Evolutionary conservation across 2,113 vertebrate species (phyloP), one percentile per base, ranked within the genome.

Genomic region (Fregata magnificens): DNA sequence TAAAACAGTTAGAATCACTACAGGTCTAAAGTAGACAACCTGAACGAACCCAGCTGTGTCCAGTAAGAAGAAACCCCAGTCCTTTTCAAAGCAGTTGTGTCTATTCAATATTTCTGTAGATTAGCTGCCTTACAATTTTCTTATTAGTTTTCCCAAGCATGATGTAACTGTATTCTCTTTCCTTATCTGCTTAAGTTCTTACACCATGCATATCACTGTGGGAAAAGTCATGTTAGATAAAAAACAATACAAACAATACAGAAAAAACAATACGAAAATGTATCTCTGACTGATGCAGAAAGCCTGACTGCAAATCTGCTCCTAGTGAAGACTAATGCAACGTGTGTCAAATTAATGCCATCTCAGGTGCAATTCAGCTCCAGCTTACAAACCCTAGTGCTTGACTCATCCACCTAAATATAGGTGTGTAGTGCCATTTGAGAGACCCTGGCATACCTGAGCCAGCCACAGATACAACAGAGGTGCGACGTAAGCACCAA

Each of bases 341-440:
- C 17, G 7, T 28, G 10, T 61, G 40, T 42, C 53, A 72, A 72
- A 72, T 59, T 29, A 77, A 72, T 59, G 45, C 11, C 38, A 42
- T 11, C n/a, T 24, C 0, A 0, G 59, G 20, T 38, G 24, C 31
- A 61, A 42, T 74, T 61, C 70, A 86, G 16, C 25, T 74, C 50
- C 65, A 85, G 13, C 2, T 77, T 59, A 53, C 25, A 58, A 58
- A 79, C 21, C 21, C 21, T 55, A 78, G 4, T 8, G 34, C 20
- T 90, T 62, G 45, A 66, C 29, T 62, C 10, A 67, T 61, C 24
- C 65, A 12, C 49, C 16, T 13, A 77, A 77, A 73, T 6, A 38
- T 3, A 61, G 24, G 19, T 1, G 0, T 14, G 4, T 1, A 36
- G 74, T 18, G 12, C 11, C 13, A 8, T 20, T n/a, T n/a, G 21